Percentiles rank a stretch among this genome's conserved stretches.
phyloP scores from a whole-genome alignment of 2,797 vertebrate genomes.

The Macropus fuliginosus region DNA sequence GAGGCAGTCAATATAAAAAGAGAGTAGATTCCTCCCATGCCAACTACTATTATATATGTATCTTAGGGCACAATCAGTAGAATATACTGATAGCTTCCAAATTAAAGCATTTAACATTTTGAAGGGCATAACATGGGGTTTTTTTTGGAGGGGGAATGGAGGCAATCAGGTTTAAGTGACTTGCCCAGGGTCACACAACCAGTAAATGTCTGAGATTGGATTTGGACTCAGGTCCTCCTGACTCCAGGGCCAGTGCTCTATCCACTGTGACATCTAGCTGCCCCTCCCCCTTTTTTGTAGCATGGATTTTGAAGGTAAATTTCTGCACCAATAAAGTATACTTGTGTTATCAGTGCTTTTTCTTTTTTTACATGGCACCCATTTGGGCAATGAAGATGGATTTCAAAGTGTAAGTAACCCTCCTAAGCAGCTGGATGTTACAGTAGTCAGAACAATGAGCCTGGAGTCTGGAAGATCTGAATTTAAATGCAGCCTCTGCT shows the following conservation, averaged over 20 bases:
- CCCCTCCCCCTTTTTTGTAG: not conserved
- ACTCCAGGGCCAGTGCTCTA: not conserved
- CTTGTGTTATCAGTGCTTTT: not conserved
- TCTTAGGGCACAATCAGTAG: not conserved
- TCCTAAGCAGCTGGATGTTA: not conserved
- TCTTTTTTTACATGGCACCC: not conserved
- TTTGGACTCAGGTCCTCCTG: not conserved
- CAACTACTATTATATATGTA: not conserved
- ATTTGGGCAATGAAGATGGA: not conserved
- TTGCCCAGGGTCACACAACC: not conserved
- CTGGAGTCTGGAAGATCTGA: not conserved
- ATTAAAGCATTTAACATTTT: not conserved
- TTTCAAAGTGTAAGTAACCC: not conserved
- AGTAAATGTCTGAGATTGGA: not conserved
- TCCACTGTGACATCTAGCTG: not conserved
- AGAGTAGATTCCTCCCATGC: not conserved
- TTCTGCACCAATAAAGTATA: not conserved
- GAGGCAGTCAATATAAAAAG: not conserved
- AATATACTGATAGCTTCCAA: not conserved
- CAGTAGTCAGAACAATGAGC: not conserved
- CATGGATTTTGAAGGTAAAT: not conserved
- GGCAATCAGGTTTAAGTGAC: not conserved
- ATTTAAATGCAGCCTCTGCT: not conserved
- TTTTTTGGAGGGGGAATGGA: not conserved
- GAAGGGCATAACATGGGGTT: not conserved